Base-by-base conservation (phyloP, 2,113 vertebrate species). In the Marcusenius ussheri region DNA sequence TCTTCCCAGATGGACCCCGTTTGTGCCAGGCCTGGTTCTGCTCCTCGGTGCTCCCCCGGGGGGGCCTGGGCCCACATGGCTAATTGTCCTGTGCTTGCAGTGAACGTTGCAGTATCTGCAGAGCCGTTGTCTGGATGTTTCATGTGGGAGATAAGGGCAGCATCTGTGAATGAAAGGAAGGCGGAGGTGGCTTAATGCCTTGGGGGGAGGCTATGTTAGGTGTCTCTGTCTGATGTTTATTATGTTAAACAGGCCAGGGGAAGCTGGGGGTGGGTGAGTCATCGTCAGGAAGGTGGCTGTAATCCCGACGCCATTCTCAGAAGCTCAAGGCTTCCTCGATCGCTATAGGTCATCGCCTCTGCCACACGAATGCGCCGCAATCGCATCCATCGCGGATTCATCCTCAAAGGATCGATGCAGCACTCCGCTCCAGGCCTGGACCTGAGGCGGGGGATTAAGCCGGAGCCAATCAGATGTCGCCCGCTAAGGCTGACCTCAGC, bases 121-220 rank as follows among this genome's bases (percentile, higher is more conserved):
- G 93, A 93, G 91, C 91, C 17, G 93, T 91, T 92, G 95, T 95
- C 94, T 95, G 95, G 93, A 92, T 91, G 91, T 96, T 93, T 96
- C 94, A 95, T 95, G 94, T 95, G 90, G 88, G 66, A 93, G 95
- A 96, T 96, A 95, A 96, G 94, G 93, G 91, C 13, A 17, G 6
- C n/a, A 1, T 45, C 88, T 84, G 86, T 87, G 46, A 62, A 70
- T 58, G 50, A 87, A 87, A 87, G 50, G 91, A 83, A 88, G 88
- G 90, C 92, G 91, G 90, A 88, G 85, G 90, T 93, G 87, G 90
- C 93, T 93, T 94, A 95, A 95, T 94, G 95, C 91, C 95, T 95
- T 92, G 92, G 46, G 89, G 91, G 88, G 0, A 93, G 13, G 27
- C 56, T 27, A 31, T 17, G 47, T 15, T 53, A n/a, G 86, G 17